Percentiles rank a stretch among this genome's conserved stretches.
These are phyloP conservation scores for Conus ventricosus DNA, from an alignment of 1,140 invertebrate genomes.

Conservation along the genomic window DNA sequence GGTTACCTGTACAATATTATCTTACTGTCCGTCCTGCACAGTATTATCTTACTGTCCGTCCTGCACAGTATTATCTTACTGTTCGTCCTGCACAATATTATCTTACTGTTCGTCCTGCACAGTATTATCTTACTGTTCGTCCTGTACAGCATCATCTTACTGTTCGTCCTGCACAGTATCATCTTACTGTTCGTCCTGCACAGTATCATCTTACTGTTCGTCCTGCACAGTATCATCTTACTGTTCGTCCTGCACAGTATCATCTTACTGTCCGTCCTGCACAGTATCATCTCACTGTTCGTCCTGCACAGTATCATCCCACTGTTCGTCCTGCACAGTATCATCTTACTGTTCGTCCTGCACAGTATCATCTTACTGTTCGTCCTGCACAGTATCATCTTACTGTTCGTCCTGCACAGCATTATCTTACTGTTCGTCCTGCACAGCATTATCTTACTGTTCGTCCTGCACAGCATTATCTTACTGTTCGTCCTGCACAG, in stretches of 20 bases:
- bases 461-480: neutral
- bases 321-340: neutral
- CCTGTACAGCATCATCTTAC: no score
- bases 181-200: no score
- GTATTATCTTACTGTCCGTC: no score
- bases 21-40: no score
- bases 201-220: neutral
- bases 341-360: neutral
- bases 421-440: neutral
- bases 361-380: neutral
- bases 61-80: no score
- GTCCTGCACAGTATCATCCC: neutral
- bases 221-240: neutral
- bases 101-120: no score
- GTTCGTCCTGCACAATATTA: no score
- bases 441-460: neutral
- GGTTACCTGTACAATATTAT: no score
- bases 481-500: no score
- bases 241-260: neutral
- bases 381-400: neutral
- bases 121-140: no score
- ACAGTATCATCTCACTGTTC: neutral
- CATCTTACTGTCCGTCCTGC: neutral
- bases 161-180: no score
- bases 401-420: neutral